These are phyloP conservation scores for Hydrocynus forskahlii DNA, from an alignment of 2,797 vertebrate species.

Conservation along the genomic window DNA sequence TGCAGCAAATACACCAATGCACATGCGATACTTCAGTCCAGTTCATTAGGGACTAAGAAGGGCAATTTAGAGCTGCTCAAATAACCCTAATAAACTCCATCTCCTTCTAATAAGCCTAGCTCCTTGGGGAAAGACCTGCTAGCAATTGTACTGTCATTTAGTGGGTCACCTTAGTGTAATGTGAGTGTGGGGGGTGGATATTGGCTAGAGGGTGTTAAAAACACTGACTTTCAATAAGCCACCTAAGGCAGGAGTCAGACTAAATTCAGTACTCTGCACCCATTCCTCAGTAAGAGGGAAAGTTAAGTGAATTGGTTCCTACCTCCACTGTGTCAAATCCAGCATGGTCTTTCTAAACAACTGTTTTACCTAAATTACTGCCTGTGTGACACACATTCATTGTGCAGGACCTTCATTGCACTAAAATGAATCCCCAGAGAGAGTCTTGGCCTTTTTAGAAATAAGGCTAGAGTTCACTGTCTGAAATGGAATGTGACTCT, in stretches of 20 bases:
- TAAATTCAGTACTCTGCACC: slow-evolving; percentile 46
- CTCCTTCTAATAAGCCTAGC: slow-evolving; percentile 62
- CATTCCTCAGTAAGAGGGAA: slow-evolving; percentile 40
- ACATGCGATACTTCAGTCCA: slow-evolving; percentile 34
- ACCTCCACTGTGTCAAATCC: not conserved
- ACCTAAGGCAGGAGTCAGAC: slow-evolving; percentile 50
- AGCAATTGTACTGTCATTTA: slow-evolving; percentile 57
- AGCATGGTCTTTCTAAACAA: not conserved
- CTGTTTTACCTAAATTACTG: slow-evolving; percentile 28
- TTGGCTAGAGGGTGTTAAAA: slow-evolving; percentile 39
- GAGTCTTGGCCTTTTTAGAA: slow-evolving; percentile 25
- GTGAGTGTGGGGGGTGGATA: slow-evolving; percentile 33
- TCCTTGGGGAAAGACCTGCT: slow-evolving; percentile 59
- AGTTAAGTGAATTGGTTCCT: slow-evolving; percentile 43
- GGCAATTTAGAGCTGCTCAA: slow-evolving; percentile 60
- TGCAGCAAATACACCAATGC: slow-evolving; percentile 36
- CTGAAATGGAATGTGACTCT: not conserved
- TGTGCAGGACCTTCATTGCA: slow-evolving; percentile 22
- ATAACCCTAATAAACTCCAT: slow-evolving; percentile 61
- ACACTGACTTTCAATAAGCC: slow-evolving; percentile 45
- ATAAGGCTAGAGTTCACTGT: not conserved
- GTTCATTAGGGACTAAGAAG: slow-evolving; percentile 55
- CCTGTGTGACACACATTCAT: slow-evolving; percentile 22
- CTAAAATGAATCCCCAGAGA: slow-evolving; percentile 4
- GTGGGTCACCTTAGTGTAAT: slow-evolving; percentile 57